Conservation (phyloP, 2,888 invertebrate species). For the Leptinotarsa rubiginosa region DNA sequence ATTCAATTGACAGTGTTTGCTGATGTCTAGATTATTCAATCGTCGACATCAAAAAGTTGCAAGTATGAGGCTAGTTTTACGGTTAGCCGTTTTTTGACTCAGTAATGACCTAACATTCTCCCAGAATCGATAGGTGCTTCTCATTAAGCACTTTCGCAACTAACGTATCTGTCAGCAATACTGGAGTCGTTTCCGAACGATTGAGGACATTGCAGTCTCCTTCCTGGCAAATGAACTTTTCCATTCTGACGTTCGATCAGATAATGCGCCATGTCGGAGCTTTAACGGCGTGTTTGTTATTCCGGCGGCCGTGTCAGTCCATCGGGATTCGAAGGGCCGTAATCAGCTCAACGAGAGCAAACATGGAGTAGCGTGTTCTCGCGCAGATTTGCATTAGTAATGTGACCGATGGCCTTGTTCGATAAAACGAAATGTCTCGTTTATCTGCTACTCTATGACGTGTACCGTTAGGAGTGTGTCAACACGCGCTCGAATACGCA, state of each 20-base stretch:
- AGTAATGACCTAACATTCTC: too few species aligned
- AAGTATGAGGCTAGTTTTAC: too few species aligned
- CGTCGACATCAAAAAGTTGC: too few species aligned
- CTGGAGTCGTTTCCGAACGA: neutral
- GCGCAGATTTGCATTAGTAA: conserved; percentile 62
- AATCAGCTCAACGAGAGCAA: conserved; percentile 58
- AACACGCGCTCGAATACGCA: conserved; percentile 45
- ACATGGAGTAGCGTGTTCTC: conserved; percentile 55
- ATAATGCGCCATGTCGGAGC: conserved; percentile 32
- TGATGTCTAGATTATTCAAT: too few species aligned
- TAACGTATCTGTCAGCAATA: neutral
- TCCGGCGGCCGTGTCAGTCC: conserved; percentile 25
- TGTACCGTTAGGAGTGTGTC: conserved; percentile 50
- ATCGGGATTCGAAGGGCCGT: conserved; percentile 41
- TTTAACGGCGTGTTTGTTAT: conserved; percentile 24
- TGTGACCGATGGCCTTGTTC: conserved; percentile 61
- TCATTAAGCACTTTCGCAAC: neutral
- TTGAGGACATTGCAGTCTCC: conserved; percentile 17
- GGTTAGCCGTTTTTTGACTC: too few species aligned
- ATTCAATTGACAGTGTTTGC: too few species aligned
- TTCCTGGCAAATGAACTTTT: conserved; percentile 36
- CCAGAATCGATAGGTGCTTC: neutral
- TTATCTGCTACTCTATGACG: conserved; percentile 51
- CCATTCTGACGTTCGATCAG: conserved; percentile 33
- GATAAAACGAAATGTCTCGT: conserved; percentile 59